phyloP scores from a whole-genome alignment of 2,113 vertebrate genomes.

The Pelobates fuscus region DNA sequence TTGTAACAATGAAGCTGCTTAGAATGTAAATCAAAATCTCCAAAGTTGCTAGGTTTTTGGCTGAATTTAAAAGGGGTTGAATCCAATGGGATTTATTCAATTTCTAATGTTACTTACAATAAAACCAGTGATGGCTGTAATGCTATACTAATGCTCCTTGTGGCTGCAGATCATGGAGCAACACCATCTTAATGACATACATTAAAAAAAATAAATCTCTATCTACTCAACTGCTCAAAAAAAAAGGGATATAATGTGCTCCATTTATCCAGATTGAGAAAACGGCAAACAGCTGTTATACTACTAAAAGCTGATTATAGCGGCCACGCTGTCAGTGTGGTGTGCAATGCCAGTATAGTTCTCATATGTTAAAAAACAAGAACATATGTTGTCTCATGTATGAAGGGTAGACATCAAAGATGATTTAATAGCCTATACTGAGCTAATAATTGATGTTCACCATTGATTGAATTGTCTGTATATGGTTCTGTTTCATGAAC shows the following conservation, averaged over 20 bases:
- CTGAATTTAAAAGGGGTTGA: slow-evolving; percentile 12
- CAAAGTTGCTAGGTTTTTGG: slow-evolving; percentile 10
- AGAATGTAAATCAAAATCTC: slow-evolving; percentile 22
- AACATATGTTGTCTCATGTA: no score
- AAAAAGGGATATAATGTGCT: slow-evolving; percentile 27
- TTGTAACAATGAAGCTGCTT: slow-evolving; percentile 42
- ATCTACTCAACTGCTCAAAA: not conserved
- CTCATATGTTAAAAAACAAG: no score
- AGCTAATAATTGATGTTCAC: no score
- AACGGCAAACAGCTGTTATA: slow-evolving; percentile 10
- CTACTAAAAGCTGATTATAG: slow-evolving; percentile 6
- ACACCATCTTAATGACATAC: slow-evolving; percentile 31
- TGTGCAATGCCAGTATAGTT: slow-evolving; percentile 5
- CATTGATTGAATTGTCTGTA: no score
- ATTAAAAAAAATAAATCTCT: slow-evolving; percentile 28
- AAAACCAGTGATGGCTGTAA: slow-evolving; percentile 35
- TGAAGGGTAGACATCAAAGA: no score
- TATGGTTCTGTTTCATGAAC: no score
- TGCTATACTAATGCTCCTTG: slow-evolving; percentile 39
- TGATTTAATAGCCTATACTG: no score
- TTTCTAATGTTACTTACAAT: slow-evolving; percentile 28
- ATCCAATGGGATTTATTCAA: slow-evolving; percentile 36
- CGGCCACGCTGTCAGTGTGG: not conserved
- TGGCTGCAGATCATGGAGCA: slow-evolving; percentile 20
- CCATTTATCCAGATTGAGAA: slow-evolving; percentile 20